These are phyloP conservation scores for Euspilapteryx auroguttella DNA, from an alignment of 2,888 invertebrate species.

Conservation along the genomic window DNA sequence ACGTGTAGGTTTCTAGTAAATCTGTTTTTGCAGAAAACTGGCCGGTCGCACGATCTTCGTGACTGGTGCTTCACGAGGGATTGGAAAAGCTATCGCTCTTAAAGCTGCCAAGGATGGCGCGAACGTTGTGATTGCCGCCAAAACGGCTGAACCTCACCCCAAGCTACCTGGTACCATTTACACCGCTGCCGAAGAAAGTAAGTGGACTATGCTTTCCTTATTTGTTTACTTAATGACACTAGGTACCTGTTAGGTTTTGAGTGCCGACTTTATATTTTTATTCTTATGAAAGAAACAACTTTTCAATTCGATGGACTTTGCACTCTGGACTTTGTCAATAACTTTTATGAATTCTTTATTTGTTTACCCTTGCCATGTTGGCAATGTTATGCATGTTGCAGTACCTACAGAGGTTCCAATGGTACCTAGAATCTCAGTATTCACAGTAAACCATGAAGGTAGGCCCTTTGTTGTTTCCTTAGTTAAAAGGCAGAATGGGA, in stretches of 20 bases:
- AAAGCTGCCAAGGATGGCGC: slow-evolving; percentile 93
- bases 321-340: slow-evolving; percentile 23
- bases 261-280: slow-evolving; percentile 6
- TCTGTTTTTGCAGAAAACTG: slow-evolving; percentile 46
- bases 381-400: too few relatives aligned
- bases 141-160: slow-evolving; percentile 88
- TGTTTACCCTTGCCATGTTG: slow-evolving; percentile 1
- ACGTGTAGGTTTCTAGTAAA: too few relatives aligned
- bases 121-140: slow-evolving; percentile 88
- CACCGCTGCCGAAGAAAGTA: slow-evolving; percentile 87
- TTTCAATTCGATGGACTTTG: slow-evolving; percentile 15
- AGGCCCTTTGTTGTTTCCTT: too few relatives aligned
- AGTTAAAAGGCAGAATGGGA: too few relatives aligned
- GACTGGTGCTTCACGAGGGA: slow-evolving; percentile 95
- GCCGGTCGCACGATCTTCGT: slow-evolving; percentile 92
- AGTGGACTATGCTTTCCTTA: slow-evolving; percentile 12
- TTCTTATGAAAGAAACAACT: not conserved
- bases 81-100: slow-evolving; percentile 92
- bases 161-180: slow-evolving; percentile 92
- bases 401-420: too few relatives aligned
- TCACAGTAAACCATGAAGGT: too few relatives aligned
- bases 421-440: too few relatives aligned
- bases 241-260: slow-evolving; percentile 10
- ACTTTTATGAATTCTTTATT: not conserved
- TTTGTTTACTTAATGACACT: not conserved